Evolutionary conservation across 1,140 invertebrate genomes (phyloP), one percentile per base, ranked within the genome.

Genomic region (Pinna nobilis): DNA sequence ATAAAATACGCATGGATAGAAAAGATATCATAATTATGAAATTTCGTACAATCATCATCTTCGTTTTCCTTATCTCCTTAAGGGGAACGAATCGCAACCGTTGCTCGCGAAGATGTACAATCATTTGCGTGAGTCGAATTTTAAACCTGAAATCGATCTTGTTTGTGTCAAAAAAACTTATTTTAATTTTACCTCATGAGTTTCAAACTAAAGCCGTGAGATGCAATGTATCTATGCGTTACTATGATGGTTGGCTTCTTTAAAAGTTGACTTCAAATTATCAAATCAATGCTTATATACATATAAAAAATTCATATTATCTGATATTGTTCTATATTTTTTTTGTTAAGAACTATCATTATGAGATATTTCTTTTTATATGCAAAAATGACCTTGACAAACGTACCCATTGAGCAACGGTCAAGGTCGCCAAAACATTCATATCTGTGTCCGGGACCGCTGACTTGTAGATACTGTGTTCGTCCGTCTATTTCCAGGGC

Each of bases 381-480:
- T 30, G 25, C 4, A 33, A n/a, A 13, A 47, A 0, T 41, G 23
- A 28, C 11, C 11, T 11, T 32, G 35, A 53, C 30, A 37, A 49
- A 64, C 80, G 51, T 74, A 88, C 87, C 87, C 53, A 76, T 74
- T 9, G 76, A 63, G 61, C 87, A 88, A 18, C 77, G 74, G 6
- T 78, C 79, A 30, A 88, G 78, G 60, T 88, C 84, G 6, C 86
- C 86, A 57, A 88, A 81, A 70, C 87, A 88, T 74, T 88, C 87
- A 30, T 74, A 44, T 63, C 85, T 74, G 59, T 88, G 87, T 7
- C 80, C 77, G 23, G 82, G 81, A 3, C 87, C 87, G 39, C 74
- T 78, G 20, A 88, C 83, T 25, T 79, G 71, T 11, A 87, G 59
- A 32, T 72, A 84, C 50, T 86, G 81, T 3, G 63, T 59, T 7